phyloP scores from a whole-genome alignment of 2,113 vertebrate genomes.

The Pluvianellus socialis region DNA sequence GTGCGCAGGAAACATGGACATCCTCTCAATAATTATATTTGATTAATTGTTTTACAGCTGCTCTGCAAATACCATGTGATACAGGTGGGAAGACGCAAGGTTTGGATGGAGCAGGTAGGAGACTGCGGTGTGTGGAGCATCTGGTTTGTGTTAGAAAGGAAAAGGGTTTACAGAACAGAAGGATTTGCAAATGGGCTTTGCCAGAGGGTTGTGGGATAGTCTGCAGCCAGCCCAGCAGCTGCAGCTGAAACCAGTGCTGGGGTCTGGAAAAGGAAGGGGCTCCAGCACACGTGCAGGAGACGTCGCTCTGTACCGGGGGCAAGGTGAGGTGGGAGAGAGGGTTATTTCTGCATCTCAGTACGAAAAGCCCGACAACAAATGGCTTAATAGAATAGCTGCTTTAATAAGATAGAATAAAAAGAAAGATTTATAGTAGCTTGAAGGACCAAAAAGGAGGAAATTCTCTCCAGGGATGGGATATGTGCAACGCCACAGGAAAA shows the following conservation, averaged over 20 bases:
- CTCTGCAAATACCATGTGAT: neutral
- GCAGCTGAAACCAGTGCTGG: neutral
- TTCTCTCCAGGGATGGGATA: neutral
- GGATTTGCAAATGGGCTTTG: neutral
- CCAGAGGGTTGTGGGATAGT: neutral
- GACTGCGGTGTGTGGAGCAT: neutral
- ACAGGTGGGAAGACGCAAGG: neutral
- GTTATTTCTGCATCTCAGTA: neutral
- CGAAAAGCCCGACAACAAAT: neutral
- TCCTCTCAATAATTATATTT: neutral
- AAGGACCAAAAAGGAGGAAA: neutral
- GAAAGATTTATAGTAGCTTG: neutral
- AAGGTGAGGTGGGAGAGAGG: neutral
- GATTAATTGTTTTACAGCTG: constrained; percentile 1
- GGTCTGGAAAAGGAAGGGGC: neutral
- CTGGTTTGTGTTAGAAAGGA: neutral
- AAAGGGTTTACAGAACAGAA: neutral
- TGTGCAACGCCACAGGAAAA: neutral
- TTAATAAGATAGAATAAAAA: neutral
- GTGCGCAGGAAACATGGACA: neutral
- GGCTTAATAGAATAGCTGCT: neutral
- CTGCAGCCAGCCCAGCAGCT: neutral
- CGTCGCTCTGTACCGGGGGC: neutral
- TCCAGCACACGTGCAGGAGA: fast-evolving
- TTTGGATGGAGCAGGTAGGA: neutral